Percentiles rank a stretch among this genome's conserved stretches.
Conservation (phyloP, 2,888 invertebrate genomes). For the Drosophila paucipuncta region DNA sequence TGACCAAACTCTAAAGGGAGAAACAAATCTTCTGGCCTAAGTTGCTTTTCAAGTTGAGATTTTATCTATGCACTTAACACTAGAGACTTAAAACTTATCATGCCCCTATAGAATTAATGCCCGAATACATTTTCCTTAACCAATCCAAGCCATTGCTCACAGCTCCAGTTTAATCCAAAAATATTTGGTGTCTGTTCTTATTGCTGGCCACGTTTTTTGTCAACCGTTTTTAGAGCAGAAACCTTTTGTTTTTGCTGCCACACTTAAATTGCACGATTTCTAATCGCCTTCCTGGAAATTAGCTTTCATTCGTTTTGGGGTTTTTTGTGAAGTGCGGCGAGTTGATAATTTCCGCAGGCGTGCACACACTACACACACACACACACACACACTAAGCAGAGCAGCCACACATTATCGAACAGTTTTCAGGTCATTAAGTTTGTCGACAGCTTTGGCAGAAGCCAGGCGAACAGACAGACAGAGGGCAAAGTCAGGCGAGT, state of each 20-base stretch:
- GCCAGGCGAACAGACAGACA: constrained; percentile 26
- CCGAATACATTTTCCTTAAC: background rate
- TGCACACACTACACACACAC: constrained; percentile 45
- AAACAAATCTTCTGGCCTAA: background rate
- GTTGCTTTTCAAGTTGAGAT: no score
- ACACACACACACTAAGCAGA: constrained; percentile 25
- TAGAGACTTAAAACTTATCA: background rate
- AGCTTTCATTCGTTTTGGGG: constrained; percentile 60
- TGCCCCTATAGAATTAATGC: background rate
- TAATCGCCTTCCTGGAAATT: constrained; percentile 75
- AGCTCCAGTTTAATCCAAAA: constrained; percentile 26
- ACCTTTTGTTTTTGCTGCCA: constrained; percentile 43
- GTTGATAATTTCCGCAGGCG: constrained; percentile 70
- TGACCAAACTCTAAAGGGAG: background rate
- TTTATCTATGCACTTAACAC: background rate
- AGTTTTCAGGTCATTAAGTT: constrained; percentile 85
- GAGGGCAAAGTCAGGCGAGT: constrained; percentile 13
- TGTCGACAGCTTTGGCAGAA: constrained; percentile 65
- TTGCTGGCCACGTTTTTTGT: constrained; percentile 44
- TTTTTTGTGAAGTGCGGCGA: constrained; percentile 48
- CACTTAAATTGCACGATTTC: constrained; percentile 56
- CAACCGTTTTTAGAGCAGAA: constrained; percentile 20
- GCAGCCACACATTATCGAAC: constrained; percentile 82
- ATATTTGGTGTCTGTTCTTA: constrained; percentile 26
- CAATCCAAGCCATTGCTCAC: background rate